These are phyloP conservation scores for Zygogramma bicolorata DNA, from an alignment of 2,888 invertebrate species.

Conservation along the genomic window DNA sequence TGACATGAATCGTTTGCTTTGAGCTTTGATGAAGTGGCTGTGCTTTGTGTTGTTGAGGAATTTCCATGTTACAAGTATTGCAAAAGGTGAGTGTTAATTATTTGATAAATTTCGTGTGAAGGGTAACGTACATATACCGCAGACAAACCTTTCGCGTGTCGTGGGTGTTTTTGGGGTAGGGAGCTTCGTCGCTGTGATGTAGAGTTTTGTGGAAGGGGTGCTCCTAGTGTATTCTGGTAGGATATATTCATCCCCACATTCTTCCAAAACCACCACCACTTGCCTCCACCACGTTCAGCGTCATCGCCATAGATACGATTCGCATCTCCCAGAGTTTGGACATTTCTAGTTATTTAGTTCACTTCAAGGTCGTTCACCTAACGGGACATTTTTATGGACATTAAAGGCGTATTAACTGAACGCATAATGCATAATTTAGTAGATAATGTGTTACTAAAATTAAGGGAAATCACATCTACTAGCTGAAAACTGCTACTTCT, in stretches of 20 bases:
- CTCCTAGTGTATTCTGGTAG: slow-evolving; percentile 67
- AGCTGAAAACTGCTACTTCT: too few relatives aligned
- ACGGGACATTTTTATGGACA: slow-evolving; percentile 44
- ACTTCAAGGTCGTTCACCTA: slow-evolving; percentile 64
- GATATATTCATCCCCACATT: slow-evolving; percentile 69
- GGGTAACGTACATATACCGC: slow-evolving; percentile 53
- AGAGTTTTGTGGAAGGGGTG: slow-evolving; percentile 68
- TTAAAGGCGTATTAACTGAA: too few relatives aligned
- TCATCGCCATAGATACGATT: slow-evolving; percentile 64
- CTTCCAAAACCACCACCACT: slow-evolving; percentile 66
- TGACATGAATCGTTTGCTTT: slow-evolving; percentile 58
- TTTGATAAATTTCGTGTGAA: slow-evolving; percentile 28
- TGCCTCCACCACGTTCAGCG: slow-evolving; percentile 66
- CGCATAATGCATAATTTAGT: too few relatives aligned
- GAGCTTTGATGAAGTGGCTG: slow-evolving; percentile 60
- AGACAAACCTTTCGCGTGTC: slow-evolving; percentile 64
- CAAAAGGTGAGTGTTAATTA: slow-evolving; percentile 49
- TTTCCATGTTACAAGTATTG: neutral
- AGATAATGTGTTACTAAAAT: too few relatives aligned
- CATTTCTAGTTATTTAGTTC: slow-evolving; percentile 35
- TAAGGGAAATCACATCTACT: too few relatives aligned
- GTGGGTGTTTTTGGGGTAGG: slow-evolving; percentile 66
- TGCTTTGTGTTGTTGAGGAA: slow-evolving; percentile 52
- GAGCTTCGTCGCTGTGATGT: slow-evolving; percentile 68
- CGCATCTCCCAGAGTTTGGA: slow-evolving; percentile 50